A percentile compares a stretch with the other conserved stretches of the same genome.
These are phyloP conservation scores for Troides helena DNA, from an alignment of 2,888 invertebrate species.

Conservation along the genomic window DNA sequence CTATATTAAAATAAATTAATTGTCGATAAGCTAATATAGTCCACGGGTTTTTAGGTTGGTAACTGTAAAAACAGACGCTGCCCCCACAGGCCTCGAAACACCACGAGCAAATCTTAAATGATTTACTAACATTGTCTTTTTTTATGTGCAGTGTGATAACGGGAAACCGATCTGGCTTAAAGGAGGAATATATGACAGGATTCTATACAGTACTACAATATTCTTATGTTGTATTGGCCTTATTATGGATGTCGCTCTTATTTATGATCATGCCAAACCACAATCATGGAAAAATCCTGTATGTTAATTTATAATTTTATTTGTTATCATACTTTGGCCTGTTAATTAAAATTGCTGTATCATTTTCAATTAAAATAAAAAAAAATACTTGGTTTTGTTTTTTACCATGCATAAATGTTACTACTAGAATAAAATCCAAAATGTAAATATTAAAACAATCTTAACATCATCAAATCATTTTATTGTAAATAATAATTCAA, in stretches of 20 bases:
- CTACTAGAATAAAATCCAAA: not conserved
- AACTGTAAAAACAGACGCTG: too few relatives aligned
- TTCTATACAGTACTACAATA: slow-evolving; percentile 46
- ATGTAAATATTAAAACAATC: not conserved
- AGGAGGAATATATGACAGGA: slow-evolving; percentile 50
- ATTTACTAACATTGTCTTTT: not conserved
- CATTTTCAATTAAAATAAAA: not conserved
- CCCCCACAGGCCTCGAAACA: too few relatives aligned
- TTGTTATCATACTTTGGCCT: not conserved
- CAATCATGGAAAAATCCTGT: slow-evolving; percentile 39
- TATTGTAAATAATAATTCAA: slow-evolving; percentile 49
- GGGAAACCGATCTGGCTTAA: slow-evolving; percentile 57
- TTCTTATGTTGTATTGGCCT: slow-evolving; percentile 38
- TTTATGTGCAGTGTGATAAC: slow-evolving; percentile 48
- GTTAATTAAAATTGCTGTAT: not conserved
- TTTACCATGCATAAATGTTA: not conserved
- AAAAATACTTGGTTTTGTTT: too few relatives aligned
- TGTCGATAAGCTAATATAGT: too few relatives aligned
- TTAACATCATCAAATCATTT: slow-evolving; percentile 11
- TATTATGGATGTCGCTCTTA: slow-evolving; percentile 30
- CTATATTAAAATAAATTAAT: too few relatives aligned
- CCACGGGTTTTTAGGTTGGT: too few relatives aligned
- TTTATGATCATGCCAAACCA: slow-evolving; percentile 46
- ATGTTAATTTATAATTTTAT: slow-evolving; percentile 10
- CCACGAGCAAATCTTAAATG: too few relatives aligned